Evolutionary conservation across 2,888 invertebrate genomes (phyloP).

Genomic region (Sphaerophoria rueppellii): DNA sequence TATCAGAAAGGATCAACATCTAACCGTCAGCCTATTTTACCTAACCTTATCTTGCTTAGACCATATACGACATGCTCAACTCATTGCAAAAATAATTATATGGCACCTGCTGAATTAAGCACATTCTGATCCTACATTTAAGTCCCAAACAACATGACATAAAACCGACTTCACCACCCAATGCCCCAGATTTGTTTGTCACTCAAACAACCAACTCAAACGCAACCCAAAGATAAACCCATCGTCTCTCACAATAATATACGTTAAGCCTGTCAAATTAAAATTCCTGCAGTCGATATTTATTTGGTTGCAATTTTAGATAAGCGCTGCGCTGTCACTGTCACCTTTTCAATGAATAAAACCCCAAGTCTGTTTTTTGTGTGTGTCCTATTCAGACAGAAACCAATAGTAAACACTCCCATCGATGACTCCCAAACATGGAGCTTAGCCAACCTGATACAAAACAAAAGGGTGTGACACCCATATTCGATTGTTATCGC

Average conservation of each 20-base stretch:
- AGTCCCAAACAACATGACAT: neutral
- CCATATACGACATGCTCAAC: no score
- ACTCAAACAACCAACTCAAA: neutral
- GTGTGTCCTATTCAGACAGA: neutral
- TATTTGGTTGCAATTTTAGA: slow-evolving; percentile 42
- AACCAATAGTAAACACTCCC: slow-evolving; percentile 39
- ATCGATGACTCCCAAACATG: slow-evolving; percentile 59
- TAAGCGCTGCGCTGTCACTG: slow-evolving; percentile 44
- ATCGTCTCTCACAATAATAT: neutral
- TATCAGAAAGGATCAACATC: no score
- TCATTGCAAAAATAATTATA: no score
- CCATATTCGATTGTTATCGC: slow-evolving; percentile 54
- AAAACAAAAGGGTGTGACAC: slow-evolving; percentile 62
- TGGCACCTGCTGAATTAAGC: no score
- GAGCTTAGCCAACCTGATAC: slow-evolving; percentile 25
- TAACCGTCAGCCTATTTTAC: no score
- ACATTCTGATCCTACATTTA: neutral
- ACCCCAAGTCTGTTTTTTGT: neutral
- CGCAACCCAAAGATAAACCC: no score
- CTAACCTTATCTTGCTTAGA: no score
- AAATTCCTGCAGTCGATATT: slow-evolving; percentile 54
- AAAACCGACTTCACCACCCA: neutral
- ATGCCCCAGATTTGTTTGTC: neutral
- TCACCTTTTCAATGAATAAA: slow-evolving; percentile 1
- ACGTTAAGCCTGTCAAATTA: slow-evolving; percentile 56